Base-by-base conservation (phyloP, 2,113 vertebrate species). In the Isichthys henryi region DNA sequence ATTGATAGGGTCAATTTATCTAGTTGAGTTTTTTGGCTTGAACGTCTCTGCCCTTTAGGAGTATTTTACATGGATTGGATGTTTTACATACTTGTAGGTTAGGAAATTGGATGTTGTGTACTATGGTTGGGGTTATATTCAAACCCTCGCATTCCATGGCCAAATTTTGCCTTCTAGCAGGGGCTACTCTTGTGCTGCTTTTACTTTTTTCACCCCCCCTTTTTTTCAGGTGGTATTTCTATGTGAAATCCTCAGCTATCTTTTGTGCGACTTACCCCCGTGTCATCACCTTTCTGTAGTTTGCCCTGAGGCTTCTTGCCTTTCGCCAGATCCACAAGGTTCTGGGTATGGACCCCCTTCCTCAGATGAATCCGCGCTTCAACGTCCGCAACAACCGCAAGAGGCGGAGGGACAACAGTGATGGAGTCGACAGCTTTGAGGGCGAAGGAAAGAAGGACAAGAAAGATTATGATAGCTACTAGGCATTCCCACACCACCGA, bases 401-500 rank as follows among this genome's bases (percentile, higher is more conserved):
- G 94, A 97, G 98, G 87, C 97, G 98, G 93, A 96, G 97, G 9
- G 96, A 96, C 93, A 98, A 98, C 96, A 99, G 98, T 23, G 98
- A 99, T 8, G 97, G 98, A 0, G 96, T 97, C 3, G 98, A 99
- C 95, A 96, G 97, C 91, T 99, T 99, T 88, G 98, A 99, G 96
- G 98, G 97, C 1, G 98, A 99, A 90, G 98, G 98, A 6, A 99
- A 99, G 91, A 99, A 99, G 92, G 98, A 99, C 95, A 99, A 99
- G 95, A 99, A 99, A 88, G 98, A 99, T 95, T 98, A 97, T 62
- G 98, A 99, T 89, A 97, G 95, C 94, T 97, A 97, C 91, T 98
- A 96, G 96, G 80, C 70, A 27, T 52, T 66, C 11, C 21, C 45
- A n/a, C 50, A 39, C 46, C n/a, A 80, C 31, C 6, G 0, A 43